Base-by-base conservation (phyloP, 2,797 vertebrate genomes). In the Lutjanus campechanus region DNA sequence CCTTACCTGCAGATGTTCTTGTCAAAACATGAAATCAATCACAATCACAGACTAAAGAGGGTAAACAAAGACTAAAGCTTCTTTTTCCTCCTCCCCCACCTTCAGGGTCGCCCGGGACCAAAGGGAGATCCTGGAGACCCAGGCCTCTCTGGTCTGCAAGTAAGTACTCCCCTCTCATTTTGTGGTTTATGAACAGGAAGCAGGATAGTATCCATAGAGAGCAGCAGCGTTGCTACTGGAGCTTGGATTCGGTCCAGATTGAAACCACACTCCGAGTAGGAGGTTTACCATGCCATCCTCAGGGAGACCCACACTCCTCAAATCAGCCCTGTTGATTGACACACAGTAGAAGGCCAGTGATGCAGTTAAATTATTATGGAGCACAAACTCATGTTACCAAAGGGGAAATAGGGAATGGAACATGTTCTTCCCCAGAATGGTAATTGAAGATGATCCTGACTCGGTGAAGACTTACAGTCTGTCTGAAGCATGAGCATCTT, bases 71-170 rank as follows among this genome's bases (percentile, higher is more conserved):
- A 75, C 46, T 50, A 63, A 72, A 65, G 29, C 58, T 43, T 66
- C 53, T 60, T 22, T 22, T 66, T 78, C 58, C 59, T 73, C 73
- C 70, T 88, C 66, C 60, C 77, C 46, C 4, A 71, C 79, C 51
- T 88, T 68, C 59, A 99, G 98, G 98, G 98, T 85, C 97, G 97
- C n/a, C 96, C 94, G 51, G 98, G 98, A 92, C 96, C 96, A 92
- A 99, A 99, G 94, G 98, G 98, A 87, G 98, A 99, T 88, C 40
- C 94, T 72, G 98, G 98, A 92, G 97, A 98, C 77, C 92, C 96
- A 17, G 98, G 98, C 59, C 86, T 97, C 80, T 75, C 96, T 85
- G 98, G 98, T 46, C 88, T 95, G 77, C 95, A 96, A 68, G 98
- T 99, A 95, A 96, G 97, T 94, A 11, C 65, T 74, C 79, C 77